Evolutionary conservation across 1,140 invertebrate genomes (phyloP).

Genomic region (Lepidurus packardi): DNA sequence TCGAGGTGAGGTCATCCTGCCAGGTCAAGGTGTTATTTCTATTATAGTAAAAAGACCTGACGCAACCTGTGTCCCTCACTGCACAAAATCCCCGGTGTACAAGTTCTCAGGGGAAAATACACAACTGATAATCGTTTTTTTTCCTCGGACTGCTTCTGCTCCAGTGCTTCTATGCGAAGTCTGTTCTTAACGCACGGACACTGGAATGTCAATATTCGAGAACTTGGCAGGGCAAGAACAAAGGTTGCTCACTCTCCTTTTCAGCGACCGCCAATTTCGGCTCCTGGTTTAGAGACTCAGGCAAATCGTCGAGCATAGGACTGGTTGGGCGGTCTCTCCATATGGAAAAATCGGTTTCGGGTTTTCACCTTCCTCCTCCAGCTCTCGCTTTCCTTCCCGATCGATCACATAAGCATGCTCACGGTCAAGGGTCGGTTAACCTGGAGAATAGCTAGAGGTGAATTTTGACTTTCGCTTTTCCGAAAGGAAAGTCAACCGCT

Average conservation of each 20-base stretch:
- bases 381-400: neutral
- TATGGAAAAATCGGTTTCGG: too few relatives aligned
- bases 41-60: neutral
- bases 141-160: neutral
- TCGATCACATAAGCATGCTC: neutral
- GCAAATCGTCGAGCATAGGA: too few relatives aligned
- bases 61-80: neutral
- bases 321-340: too few relatives aligned
- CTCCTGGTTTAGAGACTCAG: neutral
- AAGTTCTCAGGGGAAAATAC: neutral
- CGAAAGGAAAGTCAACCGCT: neutral
- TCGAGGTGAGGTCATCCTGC: neutral
- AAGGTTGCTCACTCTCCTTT: neutral
- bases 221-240: neutral
- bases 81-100: too few relatives aligned
- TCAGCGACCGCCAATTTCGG: neutral
- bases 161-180: neutral
- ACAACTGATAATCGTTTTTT: neutral
- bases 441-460: neutral
- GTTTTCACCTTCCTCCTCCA: neutral
- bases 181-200: neutral
- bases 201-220: neutral
- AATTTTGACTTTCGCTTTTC: neutral
- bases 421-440: neutral
- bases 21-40: neutral